Evolutionary conservation across 2,888 invertebrate genomes (phyloP).

Genomic region (Glaucopsyche alexis): DNA sequence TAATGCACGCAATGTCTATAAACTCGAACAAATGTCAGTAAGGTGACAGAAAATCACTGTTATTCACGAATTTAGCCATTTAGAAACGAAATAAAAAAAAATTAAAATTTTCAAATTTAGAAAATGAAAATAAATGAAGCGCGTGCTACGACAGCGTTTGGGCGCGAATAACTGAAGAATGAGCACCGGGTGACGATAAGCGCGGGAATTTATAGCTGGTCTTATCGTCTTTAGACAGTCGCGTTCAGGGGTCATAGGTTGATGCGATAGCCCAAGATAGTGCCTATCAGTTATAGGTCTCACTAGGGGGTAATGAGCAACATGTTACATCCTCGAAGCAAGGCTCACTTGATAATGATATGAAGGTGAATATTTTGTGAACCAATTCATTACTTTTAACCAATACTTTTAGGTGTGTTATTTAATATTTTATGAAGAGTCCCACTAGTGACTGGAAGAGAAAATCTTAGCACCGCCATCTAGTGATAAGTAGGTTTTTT

Average conservation of each 20-base stretch:
- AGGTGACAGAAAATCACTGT: slow-evolving; percentile 69
- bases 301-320: slow-evolving; percentile 70
- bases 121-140: slow-evolving; percentile 12
- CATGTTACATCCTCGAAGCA: slow-evolving; percentile 33
- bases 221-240: slow-evolving; percentile 62
- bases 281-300: slow-evolving; percentile 61
- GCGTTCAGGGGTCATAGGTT: slow-evolving; percentile 59
- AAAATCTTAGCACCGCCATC: no score
- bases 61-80: slow-evolving; percentile 71
- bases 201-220: slow-evolving; percentile 61
- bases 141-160: slow-evolving; percentile 23
- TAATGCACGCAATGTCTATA: slow-evolving; percentile 36
- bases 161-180: slow-evolving; percentile 48
- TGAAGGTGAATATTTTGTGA: background rate
- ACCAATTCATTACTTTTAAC: background rate
- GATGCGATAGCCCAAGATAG: slow-evolving; percentile 57
- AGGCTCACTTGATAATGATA: slow-evolving; percentile 24
- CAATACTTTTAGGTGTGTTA: no score
- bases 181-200: slow-evolving; percentile 42
- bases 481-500: no score
- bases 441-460: no score
- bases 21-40: slow-evolving; percentile 50
- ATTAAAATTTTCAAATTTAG: slow-evolving; percentile 38
- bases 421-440: no score
- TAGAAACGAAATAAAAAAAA: slow-evolving; percentile 46